Base-by-base conservation (phyloP, 2,797 vertebrate species). In the Aeoliscus strigatus region DNA sequence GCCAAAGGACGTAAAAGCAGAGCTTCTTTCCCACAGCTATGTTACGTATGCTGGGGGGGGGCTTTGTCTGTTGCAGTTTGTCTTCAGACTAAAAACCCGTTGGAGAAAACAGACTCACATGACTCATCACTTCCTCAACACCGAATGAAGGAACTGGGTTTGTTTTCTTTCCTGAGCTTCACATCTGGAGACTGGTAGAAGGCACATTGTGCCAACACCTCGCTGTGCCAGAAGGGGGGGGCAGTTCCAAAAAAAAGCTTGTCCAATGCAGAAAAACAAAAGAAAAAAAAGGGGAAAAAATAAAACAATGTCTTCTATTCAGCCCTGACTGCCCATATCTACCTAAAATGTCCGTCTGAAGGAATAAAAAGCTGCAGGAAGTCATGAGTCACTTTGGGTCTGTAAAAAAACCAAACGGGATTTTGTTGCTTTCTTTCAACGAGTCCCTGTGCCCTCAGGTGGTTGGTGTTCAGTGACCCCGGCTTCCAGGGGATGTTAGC, bases 401-500 rank as follows among this genome's bases (percentile, higher is more conserved):
- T 57, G 45, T 16, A 27, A 51, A n/a, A n/a, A n/a, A n/a, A n/a
- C n/a, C n/a, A 53, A 39, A 10, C 6, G 33, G 27, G 34, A 17
- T 35, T 33, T n/a, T n/a, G n/a, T n/a, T n/a, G n/a, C n/a, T n/a
- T n/a, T n/a, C n/a, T n/a, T n/a, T n/a, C n/a, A n/a, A n/a, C n/a
- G 17, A 24, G 11, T 27, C 8, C 14, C 42, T 6, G 17, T 17
- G 14, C 32, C 24, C 42, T 44, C 65, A 98, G 95, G 56, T 98
- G 95, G 95, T 61, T 95, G 42, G 78, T 98, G 61, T 97, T 90
- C 72, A 93, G 94, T 80, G 91, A 97, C 36, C 88, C 93, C 2
- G 91, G 89, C 18, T 95, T 91, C 60, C 84, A 93, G 67, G 94
- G 94, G 25, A 64, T 90, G 28, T 62, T 94, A n/a, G 80, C 89